Evolutionary conservation across 2,113 vertebrate genomes (phyloP).

Genomic region (Nannospalax galili): DNA sequence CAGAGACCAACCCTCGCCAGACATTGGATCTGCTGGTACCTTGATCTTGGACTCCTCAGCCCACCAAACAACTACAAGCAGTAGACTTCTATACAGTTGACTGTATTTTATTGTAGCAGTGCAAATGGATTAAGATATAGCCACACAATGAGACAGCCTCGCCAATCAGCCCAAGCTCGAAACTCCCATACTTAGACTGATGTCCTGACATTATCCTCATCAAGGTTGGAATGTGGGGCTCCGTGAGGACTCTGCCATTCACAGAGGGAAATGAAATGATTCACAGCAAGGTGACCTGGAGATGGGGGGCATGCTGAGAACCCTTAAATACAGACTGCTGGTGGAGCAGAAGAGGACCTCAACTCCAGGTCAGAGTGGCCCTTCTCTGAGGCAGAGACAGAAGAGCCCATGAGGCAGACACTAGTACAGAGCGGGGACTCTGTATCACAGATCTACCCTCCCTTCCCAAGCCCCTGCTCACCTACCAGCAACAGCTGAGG

Average conservation of each 20-base stretch:
- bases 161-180: background rate
- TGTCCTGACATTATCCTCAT: background rate
- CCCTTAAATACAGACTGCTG: background rate
- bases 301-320: background rate
- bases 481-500: background rate
- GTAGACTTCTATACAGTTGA: background rate
- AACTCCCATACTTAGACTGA: background rate
- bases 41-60: background rate
- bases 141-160: background rate
- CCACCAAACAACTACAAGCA: background rate
- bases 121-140: background rate
- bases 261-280: background rate
- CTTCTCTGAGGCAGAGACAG: background rate
- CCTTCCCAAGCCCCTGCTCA: background rate
- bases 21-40: background rate
- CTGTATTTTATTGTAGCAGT: background rate
- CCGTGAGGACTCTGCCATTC: background rate
- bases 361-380: fast-evolving
- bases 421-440: background rate
- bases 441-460: background rate
- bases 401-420: background rate
- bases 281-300: background rate
- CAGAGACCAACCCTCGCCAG: background rate
- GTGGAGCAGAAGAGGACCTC: background rate
- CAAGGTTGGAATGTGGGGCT: background rate